Base-by-base conservation (phyloP, 2,113 vertebrate species). In the Engraulis encrasicolus region DNA sequence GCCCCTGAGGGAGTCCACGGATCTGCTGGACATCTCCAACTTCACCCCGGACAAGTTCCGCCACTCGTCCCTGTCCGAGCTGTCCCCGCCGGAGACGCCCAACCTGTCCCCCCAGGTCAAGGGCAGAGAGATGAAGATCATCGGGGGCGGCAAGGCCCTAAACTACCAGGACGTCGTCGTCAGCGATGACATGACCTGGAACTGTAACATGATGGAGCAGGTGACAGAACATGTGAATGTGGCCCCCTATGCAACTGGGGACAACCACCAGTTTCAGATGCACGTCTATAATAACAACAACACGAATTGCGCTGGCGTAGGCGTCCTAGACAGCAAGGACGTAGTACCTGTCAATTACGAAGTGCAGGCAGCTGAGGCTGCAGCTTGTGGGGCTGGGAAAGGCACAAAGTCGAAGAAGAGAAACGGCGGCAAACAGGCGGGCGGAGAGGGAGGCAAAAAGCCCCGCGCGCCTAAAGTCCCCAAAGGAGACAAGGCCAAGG, bases 21-120 rank as follows among this genome's bases (percentile, higher is more conserved):
- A 99, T 92, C 96, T 99, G 91, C 95, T 99, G 90, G 98, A 99
- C 92, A 99, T 99, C 91, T 99, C 98, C 81, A 99, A 99, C 95
- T 99, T 99, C 91, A 99, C 98, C 78, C 98, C 98, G 40, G 98
- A 99, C 94, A 99, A 99, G 92, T 99, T 99, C 93, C 96, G 98
- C 91, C 97, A 99, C 93, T 97, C 97, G 1, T 98, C 98, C 23
- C 95, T 99, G 90, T 98, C 98, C 5, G 98, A 99, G 91, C 96
- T 99, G 89, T 99, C 98, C 81, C 98, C 98, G 85, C 98, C 98
- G 0, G 97, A 99, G 91, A 99, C 98, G 81, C 98, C 98, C 49
- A 99, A 95, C 92, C 96, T 99, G 91, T 99, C 98, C 82, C 98
- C 98, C 0, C 97, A 98, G 93, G 97, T 98, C 90, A 93, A 95